Evolutionary conservation across 1,140 invertebrate genomes (phyloP).

Genomic region (Zaprionus camerounensis): DNA sequence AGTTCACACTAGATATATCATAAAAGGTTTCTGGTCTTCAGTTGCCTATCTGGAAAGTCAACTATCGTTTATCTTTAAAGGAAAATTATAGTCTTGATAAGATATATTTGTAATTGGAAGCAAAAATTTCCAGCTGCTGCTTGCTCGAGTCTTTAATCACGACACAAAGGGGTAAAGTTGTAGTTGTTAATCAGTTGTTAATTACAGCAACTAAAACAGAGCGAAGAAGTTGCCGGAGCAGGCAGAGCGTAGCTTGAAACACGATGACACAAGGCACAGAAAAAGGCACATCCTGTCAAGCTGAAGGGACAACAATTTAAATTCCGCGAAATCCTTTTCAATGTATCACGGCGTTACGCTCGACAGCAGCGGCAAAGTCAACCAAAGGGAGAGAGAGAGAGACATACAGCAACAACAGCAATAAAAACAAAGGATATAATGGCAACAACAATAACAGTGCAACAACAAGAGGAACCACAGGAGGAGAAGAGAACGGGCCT

Average conservation of each 20-base stretch:
- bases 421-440: neutral
- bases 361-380: constrained; percentile 43
- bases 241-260: neutral
- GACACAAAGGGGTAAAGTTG: neutral
- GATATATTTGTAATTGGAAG: neutral
- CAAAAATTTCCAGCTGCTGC: neutral
- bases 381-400: constrained; percentile 1
- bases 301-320: constrained; percentile 57
- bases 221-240: constrained; percentile 1
- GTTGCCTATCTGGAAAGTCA: too few species aligned
- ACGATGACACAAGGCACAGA: neutral
- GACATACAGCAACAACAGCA: neutral
- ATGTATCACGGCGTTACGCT: constrained; percentile 59
- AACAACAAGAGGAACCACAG: neutral
- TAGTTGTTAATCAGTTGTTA: constrained; percentile 33
- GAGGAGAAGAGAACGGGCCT: constrained; percentile 9
- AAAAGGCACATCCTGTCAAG: constrained; percentile 28
- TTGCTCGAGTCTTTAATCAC: constrained; percentile 3
- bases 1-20: too few species aligned
- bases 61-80: neutral
- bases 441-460: neutral
- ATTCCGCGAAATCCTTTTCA: constrained; percentile 63
- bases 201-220: constrained; percentile 35
- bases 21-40: too few species aligned
- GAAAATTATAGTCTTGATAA: neutral